A percentile compares a stretch with the other conserved stretches of the same genome.
Conservation (phyloP, 2,113 vertebrate genomes). For the Oceanodroma tethys region DNA sequence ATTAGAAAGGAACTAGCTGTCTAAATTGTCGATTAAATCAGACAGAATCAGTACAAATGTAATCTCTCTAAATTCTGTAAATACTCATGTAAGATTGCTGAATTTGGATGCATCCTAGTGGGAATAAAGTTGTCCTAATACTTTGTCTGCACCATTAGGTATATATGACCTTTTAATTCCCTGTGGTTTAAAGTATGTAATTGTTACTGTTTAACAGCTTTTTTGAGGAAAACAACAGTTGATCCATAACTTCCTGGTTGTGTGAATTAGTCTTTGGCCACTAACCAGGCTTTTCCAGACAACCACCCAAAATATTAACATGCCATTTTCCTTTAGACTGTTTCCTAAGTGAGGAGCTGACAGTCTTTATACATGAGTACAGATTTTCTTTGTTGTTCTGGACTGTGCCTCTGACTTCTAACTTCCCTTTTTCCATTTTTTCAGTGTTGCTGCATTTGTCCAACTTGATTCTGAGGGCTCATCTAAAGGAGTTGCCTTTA, state of each 20-base stretch:
- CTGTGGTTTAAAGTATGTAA: background rate
- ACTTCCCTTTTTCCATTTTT: background rate
- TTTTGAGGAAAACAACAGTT: background rate
- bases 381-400: background rate
- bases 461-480: background rate
- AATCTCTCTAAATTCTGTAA: background rate
- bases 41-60: slow-evolving; percentile 13
- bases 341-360: background rate
- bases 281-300: background rate
- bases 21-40: slow-evolving; percentile 11
- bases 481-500: background rate
- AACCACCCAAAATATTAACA: background rate
- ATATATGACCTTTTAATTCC: background rate
- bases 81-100: background rate
- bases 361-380: background rate
- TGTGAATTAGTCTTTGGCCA: background rate
- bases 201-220: background rate
- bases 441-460: background rate
- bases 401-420: background rate
- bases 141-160: background rate
- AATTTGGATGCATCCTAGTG: background rate
- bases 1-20: slow-evolving; percentile 17
- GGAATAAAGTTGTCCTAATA: background rate
- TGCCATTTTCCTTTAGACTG: background rate
- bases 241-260: background rate